phyloP scores from a whole-genome alignment of 2,113 vertebrate genomes.

The Podiceps cristatus region DNA sequence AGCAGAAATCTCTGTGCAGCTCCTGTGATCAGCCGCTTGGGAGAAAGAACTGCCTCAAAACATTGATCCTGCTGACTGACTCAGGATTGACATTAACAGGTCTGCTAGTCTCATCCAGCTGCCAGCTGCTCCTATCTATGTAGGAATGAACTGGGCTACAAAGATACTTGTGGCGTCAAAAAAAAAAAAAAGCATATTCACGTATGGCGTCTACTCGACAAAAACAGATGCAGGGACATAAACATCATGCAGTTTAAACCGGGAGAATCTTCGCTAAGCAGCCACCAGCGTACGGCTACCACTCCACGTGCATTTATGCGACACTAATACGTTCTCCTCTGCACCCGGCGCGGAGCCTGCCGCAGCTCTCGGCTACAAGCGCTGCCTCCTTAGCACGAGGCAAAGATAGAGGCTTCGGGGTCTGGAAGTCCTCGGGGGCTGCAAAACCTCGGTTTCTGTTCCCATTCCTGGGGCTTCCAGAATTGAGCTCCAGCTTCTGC shows the following conservation, averaged over 20 bases:
- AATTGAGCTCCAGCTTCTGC: not conserved
- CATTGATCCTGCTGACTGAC: not conserved
- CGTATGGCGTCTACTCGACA: not conserved
- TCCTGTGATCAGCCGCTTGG: not conserved
- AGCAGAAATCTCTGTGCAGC: not conserved
- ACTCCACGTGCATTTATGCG: not conserved
- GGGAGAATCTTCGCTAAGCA: not conserved
- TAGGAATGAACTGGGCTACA: not conserved
- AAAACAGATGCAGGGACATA: not conserved
- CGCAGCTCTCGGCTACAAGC: rapidly evolving
- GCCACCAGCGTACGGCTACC: rapidly evolving
- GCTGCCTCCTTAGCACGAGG: not conserved
- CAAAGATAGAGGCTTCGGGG: not conserved
- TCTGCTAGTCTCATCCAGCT: not conserved
- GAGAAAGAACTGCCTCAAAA: not conserved
- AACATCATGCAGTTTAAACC: rapidly evolving
- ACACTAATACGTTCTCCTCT: rapidly evolving
- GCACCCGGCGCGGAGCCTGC: not conserved
- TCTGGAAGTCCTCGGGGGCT: not conserved
- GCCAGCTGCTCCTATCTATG: not conserved
- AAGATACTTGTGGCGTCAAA: not conserved
- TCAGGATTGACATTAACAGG: not conserved
- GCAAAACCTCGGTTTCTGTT: not conserved
- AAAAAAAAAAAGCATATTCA: not conserved
- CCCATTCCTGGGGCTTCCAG: not conserved